Percentiles rank a stretch among this genome's conserved stretches.
phyloP scores from a whole-genome alignment of 37 sponge, comb jelly and placozoan species.

The Agelas oroides region DNA sequence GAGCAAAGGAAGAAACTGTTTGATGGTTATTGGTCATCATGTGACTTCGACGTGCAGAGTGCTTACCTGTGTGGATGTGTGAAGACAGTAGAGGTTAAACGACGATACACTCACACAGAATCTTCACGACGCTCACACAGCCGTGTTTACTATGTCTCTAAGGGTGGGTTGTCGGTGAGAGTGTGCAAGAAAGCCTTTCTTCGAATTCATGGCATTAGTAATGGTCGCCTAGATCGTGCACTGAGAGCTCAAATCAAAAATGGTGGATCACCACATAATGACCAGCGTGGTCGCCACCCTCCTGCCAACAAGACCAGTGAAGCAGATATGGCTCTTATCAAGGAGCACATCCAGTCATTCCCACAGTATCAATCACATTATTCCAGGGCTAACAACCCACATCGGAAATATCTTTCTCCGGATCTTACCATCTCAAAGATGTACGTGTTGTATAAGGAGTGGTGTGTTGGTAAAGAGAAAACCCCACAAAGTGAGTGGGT shows the following conservation, averaged over 20 bases:
- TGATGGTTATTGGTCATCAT: slow-evolving; percentile 19
- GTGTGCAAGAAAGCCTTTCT: slow-evolving; percentile 45
- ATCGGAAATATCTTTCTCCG: slow-evolving; percentile 11
- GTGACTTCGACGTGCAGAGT: slow-evolving; percentile 18
- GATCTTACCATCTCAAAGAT: slow-evolving; percentile 32
- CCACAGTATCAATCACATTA: slow-evolving; percentile 42
- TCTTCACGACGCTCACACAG: slow-evolving; percentile 8
- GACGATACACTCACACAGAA: no score
- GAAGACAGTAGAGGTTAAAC: neutral
- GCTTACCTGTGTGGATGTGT: slow-evolving; percentile 17
- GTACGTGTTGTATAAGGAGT: slow-evolving; percentile 34
- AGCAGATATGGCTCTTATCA: neutral
- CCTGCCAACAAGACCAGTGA: slow-evolving; percentile 16
- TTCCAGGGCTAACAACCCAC: slow-evolving; percentile 36
- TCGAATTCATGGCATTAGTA: slow-evolving; percentile 8
- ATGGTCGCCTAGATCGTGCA: slow-evolving; percentile 31
- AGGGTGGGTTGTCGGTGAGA: slow-evolving; percentile 7
- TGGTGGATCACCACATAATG: slow-evolving; percentile 30
- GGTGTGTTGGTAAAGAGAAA: neutral
- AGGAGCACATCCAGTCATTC: slow-evolving; percentile 44
- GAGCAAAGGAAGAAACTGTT: slow-evolving; percentile 16
- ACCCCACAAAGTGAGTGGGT: slow-evolving; percentile 36
- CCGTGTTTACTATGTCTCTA: slow-evolving; percentile 17
- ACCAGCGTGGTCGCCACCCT: slow-evolving; percentile 27
- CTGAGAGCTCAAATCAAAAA: slow-evolving; percentile 27